Evolutionary conservation across 1,140 invertebrate genomes (phyloP), one percentile per base, ranked within the genome.

Genomic region (Copidosoma floridanum): DNA sequence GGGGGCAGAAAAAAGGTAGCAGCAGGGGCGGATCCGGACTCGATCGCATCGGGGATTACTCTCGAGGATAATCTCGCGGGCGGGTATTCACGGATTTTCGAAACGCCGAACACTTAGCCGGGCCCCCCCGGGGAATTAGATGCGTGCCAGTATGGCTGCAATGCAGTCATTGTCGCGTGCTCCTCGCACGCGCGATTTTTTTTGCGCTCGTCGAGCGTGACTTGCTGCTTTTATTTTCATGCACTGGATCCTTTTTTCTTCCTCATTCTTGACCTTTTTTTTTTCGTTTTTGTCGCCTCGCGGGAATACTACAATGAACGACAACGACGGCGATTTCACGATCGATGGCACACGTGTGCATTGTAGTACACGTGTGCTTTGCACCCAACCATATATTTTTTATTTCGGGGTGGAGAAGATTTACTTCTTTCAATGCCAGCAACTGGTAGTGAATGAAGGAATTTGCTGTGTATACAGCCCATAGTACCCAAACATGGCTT

Each of bases 1-100:
- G 54, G 38, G 44, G 46, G 41, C 48, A n/a, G 64, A 40, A 63
- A 68, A 68, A 68, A 68, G 53, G 43, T 1, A 27, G 23, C 27
- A n/a, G 20, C 29, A 37, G 21, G 41, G 24, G 63, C 50, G 52
- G 57, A 51, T 59, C 44, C 57, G 12, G 21, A 24, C 44, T 55
- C 35, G 29, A 6, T 12, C 29, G 29, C 29, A 32, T 6, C 29
- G 6, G 23, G n/a, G 26, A 55, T 57, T 50, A 18, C 35, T 37
- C 24, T 24, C 37, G 26, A 47, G 38, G 56, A 58, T 58, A 41
- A 58, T 58, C 47, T 24, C 35, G n/a, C 32, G 7, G 35, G 16
- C n/a, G 29, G n/a, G 12, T 12, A 32, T 12, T 8, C 29, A 32
- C 12, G 12, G 29, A 32, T 12, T 32, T n/a, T n/a, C n/a, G n/a